Evolutionary conservation across 2,888 invertebrate genomes (phyloP), one percentile per base, ranked within the genome.

Genomic region (Ecdyonurus torrentis): DNA sequence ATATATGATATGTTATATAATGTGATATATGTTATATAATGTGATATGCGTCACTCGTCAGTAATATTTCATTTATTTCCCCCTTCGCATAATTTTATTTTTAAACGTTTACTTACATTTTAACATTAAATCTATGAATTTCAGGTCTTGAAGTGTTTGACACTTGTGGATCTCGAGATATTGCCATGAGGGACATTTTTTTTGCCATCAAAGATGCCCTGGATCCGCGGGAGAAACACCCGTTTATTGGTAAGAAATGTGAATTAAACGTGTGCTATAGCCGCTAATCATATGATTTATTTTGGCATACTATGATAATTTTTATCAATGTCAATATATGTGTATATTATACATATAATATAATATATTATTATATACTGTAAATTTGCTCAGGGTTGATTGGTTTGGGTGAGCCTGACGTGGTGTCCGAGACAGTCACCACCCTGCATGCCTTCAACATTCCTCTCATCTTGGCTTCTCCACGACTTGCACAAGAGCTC

Each of bases 91-190:
- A n/a, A n/a, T n/a, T n/a, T n/a, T n/a, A n/a, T n/a, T n/a, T n/a
- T n/a, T n/a, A 37, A 20, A 37, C 52, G 18, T 15, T 55, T 25
- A 37, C 15, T 23, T 23, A 19, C 2, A 23, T 23, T 23, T 10
- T 2, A 19, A 1, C 22, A 22, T n/a, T n/a, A n/a, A n/a, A n/a
- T n/a, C n/a, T n/a, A n/a, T n/a, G n/a, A n/a, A n/a, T 64, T 65
- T 15, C 65, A 71, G 71, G 68, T 62, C 61, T 70, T 52, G 66
- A 68, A 23, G 66, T 71, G 18, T 69, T 69, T 62, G 70, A 71
- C 60, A 71, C 71, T 2, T 70, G 71, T 61, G 70, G 69, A 2
- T 67, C 68, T 64, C 67, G 66, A 61, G 68, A 68, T 25, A 65
- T 69, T 19, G 70, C 71, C 1, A 61, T 69, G 59, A 64, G 69